A percentile compares a stretch with the other conserved stretches of the same genome.
Evolutionary conservation across 2,113 vertebrate genomes (phyloP).

Genomic region (Odocoileus hemionus): DNA sequence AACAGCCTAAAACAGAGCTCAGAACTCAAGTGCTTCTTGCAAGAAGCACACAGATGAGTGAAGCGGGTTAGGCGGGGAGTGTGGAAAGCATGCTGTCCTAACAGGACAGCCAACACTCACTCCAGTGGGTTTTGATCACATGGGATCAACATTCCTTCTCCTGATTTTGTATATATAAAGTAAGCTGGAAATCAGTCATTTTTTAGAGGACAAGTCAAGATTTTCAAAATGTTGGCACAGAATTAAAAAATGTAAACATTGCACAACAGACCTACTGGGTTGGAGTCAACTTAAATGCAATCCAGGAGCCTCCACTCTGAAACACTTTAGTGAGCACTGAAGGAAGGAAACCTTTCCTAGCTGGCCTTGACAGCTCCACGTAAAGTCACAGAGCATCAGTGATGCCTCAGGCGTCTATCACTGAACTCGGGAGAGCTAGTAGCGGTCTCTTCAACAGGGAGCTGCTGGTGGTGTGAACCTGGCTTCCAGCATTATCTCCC

Average conservation of each 20-base stretch:
- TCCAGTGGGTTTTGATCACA: background rate
- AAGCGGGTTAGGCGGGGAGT: background rate
- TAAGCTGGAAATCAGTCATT: background rate
- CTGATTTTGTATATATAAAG: background rate
- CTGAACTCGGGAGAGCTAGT: background rate
- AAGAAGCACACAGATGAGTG: background rate
- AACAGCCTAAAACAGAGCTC: background rate
- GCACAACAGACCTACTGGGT: background rate
- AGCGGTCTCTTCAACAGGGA: background rate
- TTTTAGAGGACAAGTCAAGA: background rate
- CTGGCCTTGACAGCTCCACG: background rate
- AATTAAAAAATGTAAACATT: background rate
- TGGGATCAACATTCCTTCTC: background rate
- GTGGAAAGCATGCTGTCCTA: no score
- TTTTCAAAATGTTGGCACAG: background rate
- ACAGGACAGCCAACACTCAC: background rate
- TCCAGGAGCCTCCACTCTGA: background rate
- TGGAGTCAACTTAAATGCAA: background rate
- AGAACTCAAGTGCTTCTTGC: background rate
- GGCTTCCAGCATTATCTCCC: background rate
- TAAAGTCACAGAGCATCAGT: background rate
- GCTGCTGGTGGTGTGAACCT: background rate
- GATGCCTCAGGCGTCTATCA: background rate
- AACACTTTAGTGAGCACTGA: background rate
- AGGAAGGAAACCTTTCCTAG: background rate